Conservation (phyloP, 1,140 invertebrate genomes). For the Diprion similis region DNA sequence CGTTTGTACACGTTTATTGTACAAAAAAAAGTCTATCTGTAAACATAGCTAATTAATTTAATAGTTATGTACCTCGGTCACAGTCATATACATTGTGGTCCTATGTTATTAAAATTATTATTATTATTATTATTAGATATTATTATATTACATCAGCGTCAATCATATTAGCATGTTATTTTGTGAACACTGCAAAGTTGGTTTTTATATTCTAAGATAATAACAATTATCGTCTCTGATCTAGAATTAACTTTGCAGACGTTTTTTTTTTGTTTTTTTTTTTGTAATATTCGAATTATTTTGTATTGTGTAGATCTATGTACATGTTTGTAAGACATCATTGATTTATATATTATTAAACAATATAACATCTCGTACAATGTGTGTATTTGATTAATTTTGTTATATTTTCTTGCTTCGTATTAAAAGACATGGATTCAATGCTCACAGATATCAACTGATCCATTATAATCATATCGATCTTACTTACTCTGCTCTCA, state of each 20-base stretch:
- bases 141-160: not conserved
- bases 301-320: slow-evolving; percentile 46
- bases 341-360: slow-evolving; percentile 51
- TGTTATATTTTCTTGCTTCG: not conserved
- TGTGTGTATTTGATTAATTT: slow-evolving; percentile 19
- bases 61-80: not conserved
- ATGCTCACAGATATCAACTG: too few species aligned
- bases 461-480: too few species aligned
- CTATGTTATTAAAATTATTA: not conserved
- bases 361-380: slow-evolving; percentile 33
- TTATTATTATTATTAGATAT: not conserved
- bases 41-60: not conserved
- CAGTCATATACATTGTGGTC: not conserved
- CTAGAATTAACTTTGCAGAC: too few species aligned
- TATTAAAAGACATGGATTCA: too few species aligned
- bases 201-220: not conserved
- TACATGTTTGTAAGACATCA: slow-evolving; percentile 48
- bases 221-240: not conserved
- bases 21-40: slow-evolving; percentile 18
- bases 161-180: slow-evolving; percentile 1
- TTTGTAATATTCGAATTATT: slow-evolving; percentile 35
- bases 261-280: slow-evolving; percentile 1
- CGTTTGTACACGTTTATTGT: slow-evolving; percentile 34
- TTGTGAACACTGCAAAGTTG: not conserved
- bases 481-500: too few species aligned